These are phyloP conservation scores for Ichneumoninae sp. DNA, from an alignment of 2,888 invertebrate genomes.

Conservation along the genomic window DNA sequence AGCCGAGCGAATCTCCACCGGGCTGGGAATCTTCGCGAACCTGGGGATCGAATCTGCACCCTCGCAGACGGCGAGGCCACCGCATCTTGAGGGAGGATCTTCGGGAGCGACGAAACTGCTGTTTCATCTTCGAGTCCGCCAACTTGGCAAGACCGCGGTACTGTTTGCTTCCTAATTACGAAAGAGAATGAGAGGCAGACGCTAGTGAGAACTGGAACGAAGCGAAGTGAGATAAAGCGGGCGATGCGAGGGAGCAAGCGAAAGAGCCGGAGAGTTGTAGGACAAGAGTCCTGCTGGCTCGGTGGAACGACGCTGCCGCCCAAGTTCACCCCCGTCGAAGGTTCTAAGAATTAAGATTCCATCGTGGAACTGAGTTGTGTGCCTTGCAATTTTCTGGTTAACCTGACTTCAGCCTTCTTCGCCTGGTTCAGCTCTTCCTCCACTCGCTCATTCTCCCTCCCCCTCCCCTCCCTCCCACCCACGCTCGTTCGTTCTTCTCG, in stretches of 20 bases:
- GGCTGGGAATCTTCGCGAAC: not conserved
- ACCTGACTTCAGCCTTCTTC: constrained; percentile 70
- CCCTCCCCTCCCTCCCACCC: constrained; percentile 13
- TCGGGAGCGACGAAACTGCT: constrained; percentile 73
- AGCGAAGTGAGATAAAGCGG: constrained; percentile 37
- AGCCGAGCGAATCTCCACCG: not conserved
- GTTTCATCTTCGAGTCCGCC: constrained; percentile 80
- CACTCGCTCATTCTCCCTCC: constrained; percentile 36
- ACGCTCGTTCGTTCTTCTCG: constrained; percentile 69
- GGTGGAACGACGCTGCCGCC: constrained; percentile 22
- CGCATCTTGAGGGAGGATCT: not conserved
- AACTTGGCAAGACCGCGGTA: constrained; percentile 79
- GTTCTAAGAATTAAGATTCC: constrained; percentile 78
- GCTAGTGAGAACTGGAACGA: constrained; percentile 52
- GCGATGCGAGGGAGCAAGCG: constrained; percentile 21
- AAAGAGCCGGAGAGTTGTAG: constrained; percentile 3
- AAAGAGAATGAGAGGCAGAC: constrained; percentile 72
- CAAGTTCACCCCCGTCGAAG: constrained; percentile 59
- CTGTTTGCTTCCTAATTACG: constrained; percentile 82
- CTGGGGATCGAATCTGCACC: not conserved
- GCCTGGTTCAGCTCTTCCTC: constrained; percentile 49
- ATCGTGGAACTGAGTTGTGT: constrained; percentile 77
- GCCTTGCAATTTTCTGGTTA: constrained; percentile 80
- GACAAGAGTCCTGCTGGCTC: constrained; percentile 48
- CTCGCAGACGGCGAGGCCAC: not conserved